These are phyloP conservation scores for Emesis russula DNA, from an alignment of 2,888 invertebrate genomes.

Conservation along the genomic window DNA sequence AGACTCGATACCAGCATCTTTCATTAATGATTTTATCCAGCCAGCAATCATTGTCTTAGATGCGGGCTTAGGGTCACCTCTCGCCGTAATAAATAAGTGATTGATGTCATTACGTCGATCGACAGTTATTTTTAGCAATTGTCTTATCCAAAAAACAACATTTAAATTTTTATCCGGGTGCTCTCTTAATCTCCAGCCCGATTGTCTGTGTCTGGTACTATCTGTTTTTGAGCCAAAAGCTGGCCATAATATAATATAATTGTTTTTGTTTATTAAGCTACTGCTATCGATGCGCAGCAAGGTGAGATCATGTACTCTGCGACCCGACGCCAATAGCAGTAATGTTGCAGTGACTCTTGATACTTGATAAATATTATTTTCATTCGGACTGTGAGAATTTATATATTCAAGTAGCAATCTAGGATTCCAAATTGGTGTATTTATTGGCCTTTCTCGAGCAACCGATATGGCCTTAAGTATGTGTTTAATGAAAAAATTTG, in stretches of 20 bases:
- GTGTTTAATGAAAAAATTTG: constrained; percentile 59
- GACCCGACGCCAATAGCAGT: constrained; percentile 40
- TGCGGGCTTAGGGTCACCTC: constrained; percentile 52
- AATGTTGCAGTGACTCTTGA: constrained; percentile 46
- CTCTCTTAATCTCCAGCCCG: constrained; percentile 43
- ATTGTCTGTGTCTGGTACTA: constrained; percentile 30
- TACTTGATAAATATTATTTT: constrained; percentile 49
- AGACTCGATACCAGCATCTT: constrained; percentile 1
- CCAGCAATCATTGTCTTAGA: neutral
- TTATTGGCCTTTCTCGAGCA: constrained; percentile 5
- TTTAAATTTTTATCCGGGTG: constrained; percentile 38
- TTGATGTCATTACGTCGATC: neutral
- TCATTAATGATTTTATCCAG: constrained; percentile 2
- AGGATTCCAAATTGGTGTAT: constrained; percentile 63
- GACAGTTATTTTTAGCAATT: neutral
- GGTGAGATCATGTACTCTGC: constrained; percentile 50
- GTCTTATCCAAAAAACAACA: constrained; percentile 32
- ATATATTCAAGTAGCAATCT: constrained; percentile 36
- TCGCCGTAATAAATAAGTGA: neutral
- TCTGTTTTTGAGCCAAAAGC: constrained; percentile 56
- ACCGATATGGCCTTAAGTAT: constrained; percentile 59
- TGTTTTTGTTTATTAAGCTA: constrained; percentile 24
- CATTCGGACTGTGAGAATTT: constrained; percentile 18
- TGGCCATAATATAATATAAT: constrained; percentile 40
- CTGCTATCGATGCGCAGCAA: constrained; percentile 36